Base-by-base conservation (phyloP, 1,140 invertebrate genomes). In the Drosophila burlai region DNA sequence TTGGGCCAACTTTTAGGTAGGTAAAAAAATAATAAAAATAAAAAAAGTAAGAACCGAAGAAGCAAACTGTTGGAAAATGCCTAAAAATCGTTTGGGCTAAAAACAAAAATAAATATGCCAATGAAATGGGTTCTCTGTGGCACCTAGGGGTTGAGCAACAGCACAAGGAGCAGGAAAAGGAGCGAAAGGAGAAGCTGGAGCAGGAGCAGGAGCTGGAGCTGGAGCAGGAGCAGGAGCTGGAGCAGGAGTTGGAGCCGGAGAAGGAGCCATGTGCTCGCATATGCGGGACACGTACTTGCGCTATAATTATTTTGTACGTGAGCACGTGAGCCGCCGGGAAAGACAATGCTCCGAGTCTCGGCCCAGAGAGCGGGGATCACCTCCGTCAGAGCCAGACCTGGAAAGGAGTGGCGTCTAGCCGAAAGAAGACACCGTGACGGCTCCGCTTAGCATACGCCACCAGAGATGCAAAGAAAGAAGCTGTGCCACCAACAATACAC, bases 231-330 rank as follows among this genome's bases (percentile, higher is more conserved):
- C 34, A 29, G 45, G 3, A 40, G 38, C 11, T n/a, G 54, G 40
- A 59, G 62, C 38, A 42, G 40, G 73, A n/a, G n/a, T n/a, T n/a
- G 45, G 3, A 40, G 38, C 11, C 13, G 54, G 40, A 59, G 62
- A 31, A 42, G 40, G 73, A 60, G 64, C 67, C 59, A 69, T 67
- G 64, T 58, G 73, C 78, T 83, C 67, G 62, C 63, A 71, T 76
- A 89, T 89, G 74, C 85, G 49, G 55, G 36, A 90, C 85, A 89
- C 85, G 85, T 89, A 85, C 73, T 89, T 89, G 85, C 85, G 85
- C 85, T 89, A 89, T 89, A 89, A 89, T 89, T 89, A 89, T 90
- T 89, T 89, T 68, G 85, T 90, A 89, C 85, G 85, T 89, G 85
- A 78, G 81, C 55, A 68, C 77, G 76, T 74, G 81, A 64, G 77